Percentiles rank a stretch among this genome's conserved stretches.
Evolutionary conservation across 2,888 invertebrate genomes (phyloP).

Genomic region (Andrena dorsata): DNA sequence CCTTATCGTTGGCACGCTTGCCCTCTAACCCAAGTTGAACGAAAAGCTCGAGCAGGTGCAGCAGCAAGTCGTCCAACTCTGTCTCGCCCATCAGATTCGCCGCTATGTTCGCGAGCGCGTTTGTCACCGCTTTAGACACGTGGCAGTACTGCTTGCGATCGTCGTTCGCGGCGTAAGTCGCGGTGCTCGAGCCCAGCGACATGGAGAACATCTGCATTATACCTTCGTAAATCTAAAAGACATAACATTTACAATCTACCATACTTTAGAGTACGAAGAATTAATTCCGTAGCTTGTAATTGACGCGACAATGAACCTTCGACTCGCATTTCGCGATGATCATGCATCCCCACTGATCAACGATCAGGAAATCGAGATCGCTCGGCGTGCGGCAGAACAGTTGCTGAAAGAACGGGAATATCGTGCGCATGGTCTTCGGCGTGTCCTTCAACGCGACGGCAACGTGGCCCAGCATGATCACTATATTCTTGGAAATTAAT

Average conservation of each 20-base stretch:
- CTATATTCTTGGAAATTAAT: slow-evolving; percentile 97
- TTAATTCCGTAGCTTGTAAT: neutral
- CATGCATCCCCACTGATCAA: slow-evolving; percentile 99
- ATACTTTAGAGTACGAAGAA: neutral
- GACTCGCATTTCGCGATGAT: slow-evolving; percentile 96
- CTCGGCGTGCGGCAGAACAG: slow-evolving; percentile 97
- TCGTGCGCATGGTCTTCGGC: slow-evolving; percentile 97
- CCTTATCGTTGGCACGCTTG: slow-evolving; percentile 97
- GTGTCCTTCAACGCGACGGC: slow-evolving; percentile 97
- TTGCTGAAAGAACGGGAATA: slow-evolving; percentile 98
- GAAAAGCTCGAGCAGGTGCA: slow-evolving; percentile 96
- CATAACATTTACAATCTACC: neutral
- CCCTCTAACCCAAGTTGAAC: slow-evolving; percentile 99
- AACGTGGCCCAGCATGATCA: slow-evolving; percentile 98
- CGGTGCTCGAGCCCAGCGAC: slow-evolving; percentile 95
- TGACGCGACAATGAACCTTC: slow-evolving; percentile 84
- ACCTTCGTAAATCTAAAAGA: slow-evolving; percentile 91
- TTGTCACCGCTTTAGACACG: slow-evolving; percentile 97
- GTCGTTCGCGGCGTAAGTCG: slow-evolving; percentile 88
- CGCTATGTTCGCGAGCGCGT: slow-evolving; percentile 98
- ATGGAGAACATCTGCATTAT: slow-evolving; percentile 99
- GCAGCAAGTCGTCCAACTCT: slow-evolving; percentile 93
- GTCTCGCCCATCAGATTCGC: slow-evolving; percentile 95
- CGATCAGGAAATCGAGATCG: slow-evolving; percentile 96
- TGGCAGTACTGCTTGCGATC: slow-evolving; percentile 88